Evolutionary conservation across 2,113 vertebrate genomes (phyloP).

Genomic region (Odobenus rosmarus): DNA sequence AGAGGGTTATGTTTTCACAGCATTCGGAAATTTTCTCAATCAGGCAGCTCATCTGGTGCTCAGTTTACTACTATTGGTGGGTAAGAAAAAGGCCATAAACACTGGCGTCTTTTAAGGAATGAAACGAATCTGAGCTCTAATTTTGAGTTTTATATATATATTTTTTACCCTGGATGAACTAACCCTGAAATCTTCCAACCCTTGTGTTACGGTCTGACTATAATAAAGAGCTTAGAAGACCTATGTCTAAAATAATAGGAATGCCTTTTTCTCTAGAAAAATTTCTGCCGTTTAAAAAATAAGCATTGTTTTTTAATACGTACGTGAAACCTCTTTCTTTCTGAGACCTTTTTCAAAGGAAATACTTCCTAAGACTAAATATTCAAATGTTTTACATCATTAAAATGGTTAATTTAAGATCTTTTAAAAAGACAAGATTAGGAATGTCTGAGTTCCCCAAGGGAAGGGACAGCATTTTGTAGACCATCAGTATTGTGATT

Average conservation of each 20-base stretch:
- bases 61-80: slow-evolving; percentile 71
- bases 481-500: neutral
- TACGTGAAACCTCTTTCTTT: neutral
- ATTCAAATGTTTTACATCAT: slow-evolving; percentile 14
- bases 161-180: slow-evolving; percentile 66
- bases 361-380: slow-evolving; percentile 25
- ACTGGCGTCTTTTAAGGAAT: slow-evolving; percentile 63
- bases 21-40: slow-evolving; percentile 74
- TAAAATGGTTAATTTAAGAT: slow-evolving; percentile 6
- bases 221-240: slow-evolving; percentile 61
- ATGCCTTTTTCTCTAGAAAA: neutral
- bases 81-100: slow-evolving; percentile 74
- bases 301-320: neutral
- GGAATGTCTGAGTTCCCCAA: neutral
- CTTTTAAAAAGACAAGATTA: slow-evolving; percentile 21
- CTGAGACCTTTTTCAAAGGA: slow-evolving; percentile 23
- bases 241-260: slow-evolving; percentile 62
- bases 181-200: slow-evolving; percentile 56
- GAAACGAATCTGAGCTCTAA: slow-evolving; percentile 63
- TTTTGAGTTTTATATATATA: slow-evolving; percentile 69
- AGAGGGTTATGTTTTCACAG: slow-evolving; percentile 76
- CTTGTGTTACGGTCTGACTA: slow-evolving; percentile 59
- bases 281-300: slow-evolving; percentile 31
- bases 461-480: neutral
- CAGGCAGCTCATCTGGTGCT: slow-evolving; percentile 69